Conservation (phyloP, 2,113 vertebrate genomes). For the Galbula dea region DNA sequence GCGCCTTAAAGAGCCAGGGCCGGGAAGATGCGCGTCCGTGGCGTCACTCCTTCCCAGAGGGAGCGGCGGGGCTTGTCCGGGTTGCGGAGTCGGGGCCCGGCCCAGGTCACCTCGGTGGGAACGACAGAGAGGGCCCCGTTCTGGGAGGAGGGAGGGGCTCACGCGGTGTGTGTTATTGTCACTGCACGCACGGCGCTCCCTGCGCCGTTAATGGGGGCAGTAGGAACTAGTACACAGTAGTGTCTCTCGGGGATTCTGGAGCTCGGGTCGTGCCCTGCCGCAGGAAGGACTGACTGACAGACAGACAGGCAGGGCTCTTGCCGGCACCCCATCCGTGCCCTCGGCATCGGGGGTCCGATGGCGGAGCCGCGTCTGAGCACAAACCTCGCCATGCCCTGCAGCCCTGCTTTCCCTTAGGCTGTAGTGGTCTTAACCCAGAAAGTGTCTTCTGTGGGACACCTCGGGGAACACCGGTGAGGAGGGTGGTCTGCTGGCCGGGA, state of each 20-base stretch:
- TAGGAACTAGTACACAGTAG: neutral
- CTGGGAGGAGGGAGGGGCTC: neutral
- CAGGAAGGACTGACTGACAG: neutral
- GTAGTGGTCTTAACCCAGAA: rapidly evolving
- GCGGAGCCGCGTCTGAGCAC: neutral
- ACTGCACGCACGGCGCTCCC: neutral
- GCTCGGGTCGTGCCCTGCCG: neutral
- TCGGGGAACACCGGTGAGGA: neutral
- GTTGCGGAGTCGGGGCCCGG: neutral
- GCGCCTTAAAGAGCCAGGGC: neutral
- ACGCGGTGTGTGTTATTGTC: rapidly evolving
- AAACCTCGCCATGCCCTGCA: neutral
- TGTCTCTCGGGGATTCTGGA: neutral
- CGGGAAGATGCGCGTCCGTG: neutral
- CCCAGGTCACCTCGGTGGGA: neutral
- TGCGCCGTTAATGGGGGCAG: neutral
- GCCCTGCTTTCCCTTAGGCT: rapidly evolving
- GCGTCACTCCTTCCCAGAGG: neutral
- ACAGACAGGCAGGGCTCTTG: neutral
- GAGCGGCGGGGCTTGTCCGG: too few relatives aligned
- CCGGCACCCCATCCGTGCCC: neutral
- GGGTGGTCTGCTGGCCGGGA: neutral
- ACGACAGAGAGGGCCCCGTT: too few relatives aligned
- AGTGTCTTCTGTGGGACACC: neutral
- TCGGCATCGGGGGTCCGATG: too few relatives aligned